Conservation (phyloP, 2,888 invertebrate genomes). For the Cremastinae sp. region DNA sequence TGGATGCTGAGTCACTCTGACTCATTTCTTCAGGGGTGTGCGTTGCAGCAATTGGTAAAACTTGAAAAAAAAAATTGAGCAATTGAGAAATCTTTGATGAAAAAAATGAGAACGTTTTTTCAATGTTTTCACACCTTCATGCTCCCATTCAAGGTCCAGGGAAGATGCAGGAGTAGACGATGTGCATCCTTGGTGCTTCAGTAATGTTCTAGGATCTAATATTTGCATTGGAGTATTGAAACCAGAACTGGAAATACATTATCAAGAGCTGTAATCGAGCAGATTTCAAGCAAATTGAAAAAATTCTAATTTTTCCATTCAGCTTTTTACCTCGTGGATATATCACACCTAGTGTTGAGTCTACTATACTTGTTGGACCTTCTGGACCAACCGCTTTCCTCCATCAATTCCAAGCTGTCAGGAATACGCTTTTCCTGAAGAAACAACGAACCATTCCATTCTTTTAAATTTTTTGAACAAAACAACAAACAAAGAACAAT, state of each 20-base stretch:
- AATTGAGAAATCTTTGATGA: neutral
- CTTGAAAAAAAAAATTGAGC: constrained; percentile 43
- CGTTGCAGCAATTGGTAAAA: constrained; percentile 66
- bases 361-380: constrained; percentile 72
- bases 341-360: constrained; percentile 69
- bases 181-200: constrained; percentile 77
- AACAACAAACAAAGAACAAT: constrained; percentile 18
- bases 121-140: constrained; percentile 80
- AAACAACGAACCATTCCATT: constrained; percentile 23
- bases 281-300: too few relatives aligned
- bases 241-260: constrained; percentile 72
- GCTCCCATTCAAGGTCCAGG: constrained; percentile 87
- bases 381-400: constrained; percentile 72
- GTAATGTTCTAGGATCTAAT: constrained; percentile 82
- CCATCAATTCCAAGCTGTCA: constrained; percentile 73
- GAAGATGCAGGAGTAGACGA: constrained; percentile 85
- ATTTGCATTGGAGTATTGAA: constrained; percentile 83
- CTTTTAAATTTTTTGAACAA: neutral
- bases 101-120: constrained; percentile 4
- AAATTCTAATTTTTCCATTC: neutral
- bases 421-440: constrained; percentile 72
- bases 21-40: constrained; percentile 65
- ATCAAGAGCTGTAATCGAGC: neutral
- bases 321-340: constrained; percentile 70
- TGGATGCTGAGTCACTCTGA: constrained; percentile 67